Evolutionary conservation across 1,140 invertebrate genomes (phyloP).

Genomic region (Bombus huntii): DNA sequence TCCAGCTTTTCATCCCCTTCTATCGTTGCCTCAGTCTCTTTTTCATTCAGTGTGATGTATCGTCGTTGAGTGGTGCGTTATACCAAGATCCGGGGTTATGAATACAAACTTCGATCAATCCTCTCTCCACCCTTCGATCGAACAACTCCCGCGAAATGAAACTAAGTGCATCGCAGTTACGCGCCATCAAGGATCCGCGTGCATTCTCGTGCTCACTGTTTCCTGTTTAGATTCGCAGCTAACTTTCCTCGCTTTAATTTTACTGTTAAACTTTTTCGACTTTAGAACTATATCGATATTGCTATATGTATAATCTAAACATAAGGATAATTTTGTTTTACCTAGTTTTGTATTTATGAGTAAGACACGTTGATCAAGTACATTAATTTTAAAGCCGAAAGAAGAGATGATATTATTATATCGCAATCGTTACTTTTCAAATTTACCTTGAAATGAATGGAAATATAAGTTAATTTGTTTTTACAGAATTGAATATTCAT

Average conservation of each 20-base stretch:
- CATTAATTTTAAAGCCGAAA: no score
- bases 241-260: not conserved
- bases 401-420: no score
- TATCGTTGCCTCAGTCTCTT: slow-evolving; percentile 62
- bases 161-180: slow-evolving; percentile 22
- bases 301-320: no score
- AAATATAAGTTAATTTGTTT: no score
- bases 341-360: no score
- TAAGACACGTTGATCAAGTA: no score
- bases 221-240: not conserved
- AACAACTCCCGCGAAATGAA: slow-evolving; percentile 33
- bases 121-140: slow-evolving; percentile 29
- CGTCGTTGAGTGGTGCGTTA: slow-evolving; percentile 74
- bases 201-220: not conserved
- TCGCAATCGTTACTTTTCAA: no score
- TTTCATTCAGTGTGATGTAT: slow-evolving; percentile 75
- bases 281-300: no score
- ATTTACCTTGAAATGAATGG: no score
- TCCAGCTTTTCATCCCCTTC: slow-evolving; percentile 62
- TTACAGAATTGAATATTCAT: no score
- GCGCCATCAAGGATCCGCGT: slow-evolving; percentile 7
- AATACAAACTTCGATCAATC: slow-evolving; percentile 71
- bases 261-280: not conserved
- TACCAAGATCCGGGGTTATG: slow-evolving; percentile 72
- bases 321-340: no score